Base-by-base conservation (phyloP, 2,888 invertebrate species). In the Noctua janthe region DNA sequence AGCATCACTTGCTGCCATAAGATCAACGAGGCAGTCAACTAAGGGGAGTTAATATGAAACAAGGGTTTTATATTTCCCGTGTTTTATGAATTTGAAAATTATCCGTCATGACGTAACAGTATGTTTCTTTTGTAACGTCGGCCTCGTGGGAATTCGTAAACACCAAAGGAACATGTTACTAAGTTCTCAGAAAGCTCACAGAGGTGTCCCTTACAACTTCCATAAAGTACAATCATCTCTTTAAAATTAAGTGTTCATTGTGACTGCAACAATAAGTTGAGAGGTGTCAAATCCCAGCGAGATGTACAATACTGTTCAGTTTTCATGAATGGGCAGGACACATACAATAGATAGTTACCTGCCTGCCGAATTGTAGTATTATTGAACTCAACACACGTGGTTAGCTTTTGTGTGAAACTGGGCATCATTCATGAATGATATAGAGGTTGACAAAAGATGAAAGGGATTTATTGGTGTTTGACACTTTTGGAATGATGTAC, bases 301-400 rank as follows among this genome's bases (percentile, higher is more conserved):
- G 59, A 54, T 73, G 47, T n/a, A 39, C 13, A 47, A 64, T 51
- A 83, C 75, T 49, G 69, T 69, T 35, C 39, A 35, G 17, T 59
- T 47, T 66, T 74, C 23, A 4, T 84, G 84, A 84, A 84, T 84
- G 80, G 47, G 1, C 79, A n/a, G 13, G 47, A 29, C 39, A 29
- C 39, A 71, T 69, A 84, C 85, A 84, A 84, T 78, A 66, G 67
- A 69, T 74, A 69, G 71, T 72, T 84, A 78, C 73, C 87, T 69
- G 87, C 66, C 84, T 64, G 87, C 15, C 49, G n/a, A 67, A 74
- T 74, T 83, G 62, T 74, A 39, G 56, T 49, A 81, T 62, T 49
- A 81, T 62, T 62, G 74, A 66, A 29, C 29, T 20, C 20, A 15
- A 73, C 51, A 51, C 83, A 72, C 67, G 87, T 69, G 84, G 71